Evolutionary conservation across 2,113 vertebrate genomes (phyloP).

Genomic region (Chinchilla lanigera): DNA sequence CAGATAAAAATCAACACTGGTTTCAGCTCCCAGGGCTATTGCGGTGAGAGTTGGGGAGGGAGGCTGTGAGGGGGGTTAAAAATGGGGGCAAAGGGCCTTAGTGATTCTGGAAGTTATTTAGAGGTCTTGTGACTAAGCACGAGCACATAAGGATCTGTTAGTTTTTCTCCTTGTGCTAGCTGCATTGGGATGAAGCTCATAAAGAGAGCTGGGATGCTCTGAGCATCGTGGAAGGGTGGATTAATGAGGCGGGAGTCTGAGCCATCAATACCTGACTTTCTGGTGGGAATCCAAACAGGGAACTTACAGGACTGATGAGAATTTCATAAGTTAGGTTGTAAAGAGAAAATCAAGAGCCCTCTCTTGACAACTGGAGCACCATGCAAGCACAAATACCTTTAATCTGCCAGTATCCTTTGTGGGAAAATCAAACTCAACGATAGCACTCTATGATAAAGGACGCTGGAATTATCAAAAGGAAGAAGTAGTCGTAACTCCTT

Average conservation of each 20-base stretch:
- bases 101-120: background rate
- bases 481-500: background rate
- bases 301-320: conserved; percentile 1
- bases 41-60: conserved; percentile 13
- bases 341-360: background rate
- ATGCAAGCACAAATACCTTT: background rate
- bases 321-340: conserved; percentile 39
- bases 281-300: background rate
- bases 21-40: conserved; percentile 71
- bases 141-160: background rate
- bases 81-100: background rate
- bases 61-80: background rate
- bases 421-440: background rate
- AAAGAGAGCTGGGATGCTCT: background rate
- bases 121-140: conserved; percentile 37
- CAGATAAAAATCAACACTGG: conserved; percentile 81
- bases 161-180: background rate
- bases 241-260: background rate
- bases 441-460: background rate
- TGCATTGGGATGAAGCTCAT: conserved; percentile 33
- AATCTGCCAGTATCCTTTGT: background rate
- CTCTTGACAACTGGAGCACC: background rate
- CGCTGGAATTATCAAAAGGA: background rate
- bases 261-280: background rate
- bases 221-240: background rate